phyloP scores from a whole-genome alignment of 2,888 invertebrate genomes.

The Chelonus formosanus region DNA sequence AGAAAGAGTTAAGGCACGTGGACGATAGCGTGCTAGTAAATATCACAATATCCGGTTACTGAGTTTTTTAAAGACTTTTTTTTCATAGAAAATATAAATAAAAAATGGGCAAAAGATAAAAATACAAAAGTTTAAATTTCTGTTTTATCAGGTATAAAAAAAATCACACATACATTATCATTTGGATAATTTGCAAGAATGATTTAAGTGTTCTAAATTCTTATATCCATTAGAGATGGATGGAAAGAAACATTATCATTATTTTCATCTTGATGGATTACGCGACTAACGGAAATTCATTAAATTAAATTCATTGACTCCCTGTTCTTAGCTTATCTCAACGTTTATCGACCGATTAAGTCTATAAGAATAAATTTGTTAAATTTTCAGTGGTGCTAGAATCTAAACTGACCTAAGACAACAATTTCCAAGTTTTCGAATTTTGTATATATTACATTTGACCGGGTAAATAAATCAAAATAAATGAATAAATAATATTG shows the following conservation, averaged over 20 bases:
- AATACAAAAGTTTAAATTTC: too few relatives aligned
- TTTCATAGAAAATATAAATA: too few relatives aligned
- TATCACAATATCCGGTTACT: too few relatives aligned
- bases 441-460: conserved; percentile 5
- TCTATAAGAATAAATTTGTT: not conserved
- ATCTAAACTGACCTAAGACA: conserved; percentile 1
- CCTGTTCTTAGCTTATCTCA: not conserved
- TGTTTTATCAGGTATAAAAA: not conserved
- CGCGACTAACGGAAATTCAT: conserved; percentile 8
- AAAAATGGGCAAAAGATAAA: too few relatives aligned
- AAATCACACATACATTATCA: not conserved
- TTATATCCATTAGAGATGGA: not conserved
- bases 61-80: too few relatives aligned
- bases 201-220: too few relatives aligned
- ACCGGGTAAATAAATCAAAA: conserved; percentile 11
- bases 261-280: not conserved
- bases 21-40: too few relatives aligned
- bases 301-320: conserved; percentile 5
- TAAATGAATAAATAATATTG: conserved; percentile 7
- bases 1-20: too few relatives aligned
- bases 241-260: conserved; percentile 3
- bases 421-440: not conserved
- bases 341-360: conserved; percentile 4
- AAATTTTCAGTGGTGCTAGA: not conserved
- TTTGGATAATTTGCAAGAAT: not conserved